These are phyloP conservation scores for Melanerpes aurifrons DNA, from an alignment of 2,113 vertebrate genomes.

Conservation along the genomic window DNA sequence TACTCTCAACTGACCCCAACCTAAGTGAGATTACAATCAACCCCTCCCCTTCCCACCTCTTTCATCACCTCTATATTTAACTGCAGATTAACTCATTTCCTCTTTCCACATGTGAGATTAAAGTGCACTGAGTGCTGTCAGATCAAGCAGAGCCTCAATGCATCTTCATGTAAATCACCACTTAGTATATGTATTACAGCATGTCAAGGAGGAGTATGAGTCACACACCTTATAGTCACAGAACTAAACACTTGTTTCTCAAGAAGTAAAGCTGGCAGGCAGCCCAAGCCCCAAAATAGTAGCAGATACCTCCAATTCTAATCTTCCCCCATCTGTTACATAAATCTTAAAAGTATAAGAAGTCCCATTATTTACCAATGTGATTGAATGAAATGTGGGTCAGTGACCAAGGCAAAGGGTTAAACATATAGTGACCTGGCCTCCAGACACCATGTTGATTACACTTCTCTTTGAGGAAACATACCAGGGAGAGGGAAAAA, in stretches of 20 bases:
- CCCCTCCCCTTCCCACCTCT: conserved; percentile 32
- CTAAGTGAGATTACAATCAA: conserved; percentile 47
- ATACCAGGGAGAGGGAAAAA: neutral
- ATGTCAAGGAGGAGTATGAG: neutral
- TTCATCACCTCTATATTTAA: conserved; percentile 69
- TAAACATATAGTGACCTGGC: neutral
- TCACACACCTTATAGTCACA: neutral
- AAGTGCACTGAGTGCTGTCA: neutral
- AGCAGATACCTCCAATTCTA: conserved; percentile 28
- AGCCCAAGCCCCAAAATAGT: conserved; percentile 18
- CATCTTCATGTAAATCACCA: conserved; percentile 25
- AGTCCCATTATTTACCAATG: neutral
- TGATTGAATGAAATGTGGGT: conserved; percentile 19
- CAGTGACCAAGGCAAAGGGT: conserved; percentile 18
- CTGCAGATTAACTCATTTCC: conserved; percentile 65
- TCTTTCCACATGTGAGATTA: conserved; percentile 48
- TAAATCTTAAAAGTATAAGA: conserved; percentile 12
- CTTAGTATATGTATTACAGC: neutral
- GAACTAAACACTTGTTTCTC: neutral
- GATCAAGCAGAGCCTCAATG: neutral
- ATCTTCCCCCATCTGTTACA: neutral
- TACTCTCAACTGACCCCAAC: conserved; percentile 16
- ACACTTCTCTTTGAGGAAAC: neutral
- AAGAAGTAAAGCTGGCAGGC: conserved; percentile 24
- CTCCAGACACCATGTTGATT: neutral